Base-by-base conservation (phyloP, 2,888 invertebrate species). In the Nomada ferruginata region DNA sequence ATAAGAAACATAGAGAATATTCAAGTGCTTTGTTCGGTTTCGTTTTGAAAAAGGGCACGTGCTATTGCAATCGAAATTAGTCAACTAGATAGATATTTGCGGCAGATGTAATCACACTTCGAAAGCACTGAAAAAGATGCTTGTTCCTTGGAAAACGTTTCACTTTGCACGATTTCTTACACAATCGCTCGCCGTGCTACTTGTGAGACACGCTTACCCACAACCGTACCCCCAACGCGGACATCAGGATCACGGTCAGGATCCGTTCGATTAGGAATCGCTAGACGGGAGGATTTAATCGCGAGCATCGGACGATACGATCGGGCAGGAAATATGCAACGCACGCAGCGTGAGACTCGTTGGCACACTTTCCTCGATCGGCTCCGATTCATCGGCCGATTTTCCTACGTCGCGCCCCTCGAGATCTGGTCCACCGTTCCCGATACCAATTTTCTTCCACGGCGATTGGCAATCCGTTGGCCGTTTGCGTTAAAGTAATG, bases 291-390 rank as follows among this genome's bases (percentile, higher is more conserved):
- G 71, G 42, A 47, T 64, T 15, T 47, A 47, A 55, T 66, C 36
- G 76, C 74, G 60, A 59, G 36, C 36, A 44, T 63, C 47, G 60
- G n/a, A 29, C 26, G 47, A 69, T 63, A 70, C 47, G 64, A 47
- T 44, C 60, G 36, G 15, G 73, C 59, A 36, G 59, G 64, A 66
- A 47, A 86, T 82, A 86, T 79, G 86, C 85, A 73, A 77, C 75
- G 63, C 70, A 68, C 68, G 78, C 70, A 44, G 63, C 64, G 10
- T 88, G 87, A 91, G 90, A 90, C 90, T 92, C 90, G 88, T 84
- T 91, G 92, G 87, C 92, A 91, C 90, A 92, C 93, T 93, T 93
- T 91, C 91, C 86, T 90, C 88, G 85, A 85, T 89, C 88, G 89
- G 88, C 52, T 42, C 89, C 88, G 87, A 89, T 85, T 79, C 83